Percentiles rank a stretch among this genome's conserved stretches.
Evolutionary conservation across 2,113 vertebrate species (phyloP).

Genomic region (Phylloscopus trochilus): DNA sequence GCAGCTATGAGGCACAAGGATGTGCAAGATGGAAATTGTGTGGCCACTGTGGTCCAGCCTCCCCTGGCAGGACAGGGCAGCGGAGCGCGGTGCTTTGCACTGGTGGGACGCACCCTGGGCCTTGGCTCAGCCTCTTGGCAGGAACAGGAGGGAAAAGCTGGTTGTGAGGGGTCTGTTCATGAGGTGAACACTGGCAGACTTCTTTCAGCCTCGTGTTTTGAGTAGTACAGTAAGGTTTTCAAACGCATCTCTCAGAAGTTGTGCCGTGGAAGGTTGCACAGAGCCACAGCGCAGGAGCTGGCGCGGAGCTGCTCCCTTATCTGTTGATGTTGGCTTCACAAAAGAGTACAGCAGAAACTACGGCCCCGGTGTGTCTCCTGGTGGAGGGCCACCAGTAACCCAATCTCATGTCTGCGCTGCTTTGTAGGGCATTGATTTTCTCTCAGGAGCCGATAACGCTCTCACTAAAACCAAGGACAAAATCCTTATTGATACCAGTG

Average conservation of each 20-base stretch:
- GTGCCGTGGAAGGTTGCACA: neutral
- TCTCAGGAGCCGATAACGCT: neutral
- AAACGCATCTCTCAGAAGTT: neutral
- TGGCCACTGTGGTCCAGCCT: neutral
- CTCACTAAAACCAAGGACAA: slow-evolving; percentile 5
- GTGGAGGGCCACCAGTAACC: neutral
- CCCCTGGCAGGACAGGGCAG: neutral
- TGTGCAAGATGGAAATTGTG: neutral
- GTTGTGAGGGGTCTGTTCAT: neutral
- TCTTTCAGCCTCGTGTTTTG: neutral
- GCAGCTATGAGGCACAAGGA: neutral
- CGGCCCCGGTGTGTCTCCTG: neutral
- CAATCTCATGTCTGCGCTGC: neutral
- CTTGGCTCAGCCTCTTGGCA: neutral
- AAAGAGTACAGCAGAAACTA: neutral
- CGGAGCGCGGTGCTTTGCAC: accelerated
- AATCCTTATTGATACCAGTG: neutral
- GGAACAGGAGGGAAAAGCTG: neutral
- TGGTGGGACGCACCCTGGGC: accelerated
- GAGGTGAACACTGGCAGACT: neutral
- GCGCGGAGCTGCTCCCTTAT: neutral
- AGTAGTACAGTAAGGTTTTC: neutral
- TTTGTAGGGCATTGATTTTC: slow-evolving; percentile 14
- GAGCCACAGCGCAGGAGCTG: accelerated
- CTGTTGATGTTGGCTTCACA: slow-evolving; percentile 12